Conservation (phyloP, 2,888 invertebrate genomes). For the Volucella zonaria region DNA sequence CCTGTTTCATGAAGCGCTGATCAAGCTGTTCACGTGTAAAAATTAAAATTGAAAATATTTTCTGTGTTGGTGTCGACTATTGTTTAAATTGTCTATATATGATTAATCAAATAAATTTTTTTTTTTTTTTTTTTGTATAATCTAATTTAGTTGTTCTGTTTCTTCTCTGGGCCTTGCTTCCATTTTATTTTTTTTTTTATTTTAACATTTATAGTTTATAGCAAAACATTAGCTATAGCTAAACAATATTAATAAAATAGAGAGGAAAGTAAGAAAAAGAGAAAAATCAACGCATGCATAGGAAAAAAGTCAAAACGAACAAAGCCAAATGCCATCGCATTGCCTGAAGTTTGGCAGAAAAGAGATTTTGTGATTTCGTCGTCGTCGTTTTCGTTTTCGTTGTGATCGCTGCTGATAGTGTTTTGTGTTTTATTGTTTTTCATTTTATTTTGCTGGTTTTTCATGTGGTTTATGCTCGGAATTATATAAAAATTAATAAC, state of each 20-base stretch:
- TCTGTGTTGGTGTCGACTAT: slow-evolving; percentile 32
- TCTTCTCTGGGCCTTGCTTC: slow-evolving; percentile 14
- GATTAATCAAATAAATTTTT: slow-evolving; percentile 8
- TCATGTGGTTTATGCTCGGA: slow-evolving; percentile 30
- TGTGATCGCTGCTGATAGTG: slow-evolving; percentile 55
- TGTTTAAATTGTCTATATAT: not conserved
- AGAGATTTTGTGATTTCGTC: slow-evolving; percentile 39
- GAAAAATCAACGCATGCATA: slow-evolving; percentile 51
- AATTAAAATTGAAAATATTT: slow-evolving; percentile 19
- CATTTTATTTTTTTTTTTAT: slow-evolving; percentile 11
- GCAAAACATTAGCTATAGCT: slow-evolving; percentile 1
- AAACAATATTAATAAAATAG: not conserved
- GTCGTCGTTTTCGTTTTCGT: slow-evolving; percentile 42
- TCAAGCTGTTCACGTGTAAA: slow-evolving; percentile 17
- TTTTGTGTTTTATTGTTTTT: slow-evolving; percentile 61
- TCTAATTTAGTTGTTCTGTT: slow-evolving; percentile 1
- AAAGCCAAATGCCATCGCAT: slow-evolving; percentile 63
- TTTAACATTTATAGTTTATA: slow-evolving; percentile 6
- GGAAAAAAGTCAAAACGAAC: slow-evolving; percentile 55
- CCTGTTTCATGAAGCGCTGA: not conserved
- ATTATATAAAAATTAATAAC: slow-evolving; percentile 32
- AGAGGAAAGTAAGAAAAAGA: slow-evolving; percentile 6
- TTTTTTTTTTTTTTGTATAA: not conserved
- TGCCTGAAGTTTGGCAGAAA: slow-evolving; percentile 54
- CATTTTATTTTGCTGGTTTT: slow-evolving; percentile 59